Evolutionary conservation across 2,797 vertebrate species (phyloP).

Genomic region (Neosilurus mollespiculum): DNA sequence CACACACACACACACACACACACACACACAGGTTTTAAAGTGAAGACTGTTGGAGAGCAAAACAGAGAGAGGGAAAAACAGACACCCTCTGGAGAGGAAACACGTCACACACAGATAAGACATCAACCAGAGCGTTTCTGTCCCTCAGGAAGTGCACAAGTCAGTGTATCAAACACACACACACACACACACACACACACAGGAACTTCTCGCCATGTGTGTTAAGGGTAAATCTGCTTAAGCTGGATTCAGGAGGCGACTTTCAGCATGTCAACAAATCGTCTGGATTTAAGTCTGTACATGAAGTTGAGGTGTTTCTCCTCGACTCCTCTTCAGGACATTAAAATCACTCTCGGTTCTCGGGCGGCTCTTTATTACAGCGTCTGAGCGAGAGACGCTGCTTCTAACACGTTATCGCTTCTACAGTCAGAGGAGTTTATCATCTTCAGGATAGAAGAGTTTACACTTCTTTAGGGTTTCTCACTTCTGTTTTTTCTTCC

Average conservation of each 20-base stretch:
- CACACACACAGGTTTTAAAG: background rate
- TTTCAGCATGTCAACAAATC: background rate
- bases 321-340: background rate
- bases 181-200: background rate
- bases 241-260: background rate
- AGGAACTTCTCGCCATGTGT: background rate
- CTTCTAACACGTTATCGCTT: background rate
- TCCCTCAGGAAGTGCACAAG: conserved; percentile 10
- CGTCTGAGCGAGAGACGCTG: background rate
- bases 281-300: background rate
- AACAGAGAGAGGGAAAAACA: background rate
- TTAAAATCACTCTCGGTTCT: background rate
- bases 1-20: background rate
- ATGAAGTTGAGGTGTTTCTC: background rate
- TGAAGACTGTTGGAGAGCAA: background rate
- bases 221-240: background rate
- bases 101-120: background rate
- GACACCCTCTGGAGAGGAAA: conserved; percentile 8
- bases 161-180: background rate
- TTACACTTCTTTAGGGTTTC: no score
- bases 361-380: background rate
- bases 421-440: background rate
- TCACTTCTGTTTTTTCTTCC: no score
- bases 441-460: no score
- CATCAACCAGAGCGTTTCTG: background rate